Conservation (phyloP, 2,113 vertebrate genomes). For the Tenebrosternarchus preto region DNA sequence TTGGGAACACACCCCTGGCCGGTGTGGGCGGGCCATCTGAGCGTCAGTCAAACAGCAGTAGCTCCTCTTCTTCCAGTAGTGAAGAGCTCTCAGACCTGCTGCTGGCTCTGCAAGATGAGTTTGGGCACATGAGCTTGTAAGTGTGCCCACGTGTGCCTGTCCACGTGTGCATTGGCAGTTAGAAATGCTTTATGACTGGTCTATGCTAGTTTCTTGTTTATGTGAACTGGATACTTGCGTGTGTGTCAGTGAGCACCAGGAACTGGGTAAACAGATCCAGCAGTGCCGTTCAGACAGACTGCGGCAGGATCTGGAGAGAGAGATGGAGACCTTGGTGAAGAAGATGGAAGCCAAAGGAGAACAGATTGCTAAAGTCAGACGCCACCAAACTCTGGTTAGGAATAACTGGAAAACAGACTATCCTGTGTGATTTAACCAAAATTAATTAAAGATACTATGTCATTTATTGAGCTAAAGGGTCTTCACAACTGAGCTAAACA, state of each 20-base stretch:
- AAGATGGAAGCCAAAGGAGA: constrained; percentile 94
- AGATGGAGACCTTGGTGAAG: constrained; percentile 82
- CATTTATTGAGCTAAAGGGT: too few relatives aligned
- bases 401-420: too few relatives aligned
- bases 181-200: too few relatives aligned
- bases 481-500: too few relatives aligned
- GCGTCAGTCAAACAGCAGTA: constrained; percentile 49
- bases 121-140: constrained; percentile 93
- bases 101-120: constrained; percentile 88
- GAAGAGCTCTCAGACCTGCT: constrained; percentile 87
- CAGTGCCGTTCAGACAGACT: constrained; percentile 63
- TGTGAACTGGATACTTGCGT: constrained; percentile 17
- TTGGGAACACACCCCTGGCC: constrained; percentile 69
- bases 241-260: constrained; percentile 65
- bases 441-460: too few relatives aligned
- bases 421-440: too few relatives aligned
- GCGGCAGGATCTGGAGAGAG: constrained; percentile 65
- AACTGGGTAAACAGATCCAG: constrained; percentile 52
- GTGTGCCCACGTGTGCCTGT: constrained; percentile 57
- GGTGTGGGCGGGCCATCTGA: constrained; percentile 9
- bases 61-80: constrained; percentile 66
- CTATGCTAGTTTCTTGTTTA: background rate
- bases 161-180: background rate
- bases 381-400: constrained; percentile 81
- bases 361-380: constrained; percentile 88